Conservation (phyloP, 2,113 vertebrate species). For the Ceyx cyanopectus region DNA sequence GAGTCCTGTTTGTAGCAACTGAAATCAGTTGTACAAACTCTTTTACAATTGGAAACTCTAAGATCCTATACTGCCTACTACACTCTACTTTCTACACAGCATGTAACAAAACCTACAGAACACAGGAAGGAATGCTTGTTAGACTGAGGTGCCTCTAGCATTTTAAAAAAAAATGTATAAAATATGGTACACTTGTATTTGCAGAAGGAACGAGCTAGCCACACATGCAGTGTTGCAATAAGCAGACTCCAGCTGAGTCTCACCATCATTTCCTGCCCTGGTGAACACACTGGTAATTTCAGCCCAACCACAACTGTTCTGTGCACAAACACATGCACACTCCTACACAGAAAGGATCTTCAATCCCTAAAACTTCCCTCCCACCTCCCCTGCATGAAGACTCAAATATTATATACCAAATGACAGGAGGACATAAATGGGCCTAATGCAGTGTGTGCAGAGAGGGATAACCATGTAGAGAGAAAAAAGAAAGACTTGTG, state of each 20-base stretch:
- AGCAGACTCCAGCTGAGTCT: neutral
- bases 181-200: neutral
- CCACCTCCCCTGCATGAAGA: neutral
- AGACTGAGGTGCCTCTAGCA: neutral
- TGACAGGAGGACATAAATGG: neutral
- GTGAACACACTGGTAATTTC: neutral
- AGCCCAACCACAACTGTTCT: slow-evolving; percentile 1
- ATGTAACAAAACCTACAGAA: neutral
- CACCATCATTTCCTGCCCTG: slow-evolving; percentile 46
- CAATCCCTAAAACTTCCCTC: neutral
- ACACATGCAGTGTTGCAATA: neutral
- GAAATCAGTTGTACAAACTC: neutral
- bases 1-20: neutral
- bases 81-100: neutral
- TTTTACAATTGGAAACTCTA: neutral
- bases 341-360: neutral
- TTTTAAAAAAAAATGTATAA: neutral
- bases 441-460: neutral
- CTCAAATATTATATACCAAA: neutral
- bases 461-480: neutral
- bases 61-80: neutral
- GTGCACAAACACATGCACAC: neutral
- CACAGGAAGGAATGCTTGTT: neutral
- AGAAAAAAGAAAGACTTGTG: neutral
- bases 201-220: neutral